Percentiles rank a stretch among this genome's conserved stretches.
Conservation (phyloP, 2,888 invertebrate genomes). For the Eupelmus urozonus region DNA sequence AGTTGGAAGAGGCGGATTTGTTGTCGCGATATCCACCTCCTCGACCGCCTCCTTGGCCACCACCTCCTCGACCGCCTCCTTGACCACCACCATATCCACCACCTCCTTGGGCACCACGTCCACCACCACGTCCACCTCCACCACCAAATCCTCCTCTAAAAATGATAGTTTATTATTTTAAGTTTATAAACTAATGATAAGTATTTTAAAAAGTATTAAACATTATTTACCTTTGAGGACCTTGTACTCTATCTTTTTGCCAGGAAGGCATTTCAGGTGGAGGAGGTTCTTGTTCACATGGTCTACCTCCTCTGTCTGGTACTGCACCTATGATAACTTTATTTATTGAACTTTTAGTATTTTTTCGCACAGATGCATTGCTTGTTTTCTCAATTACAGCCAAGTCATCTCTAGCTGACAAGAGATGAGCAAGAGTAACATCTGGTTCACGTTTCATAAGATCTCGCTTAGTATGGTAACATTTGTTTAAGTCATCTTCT, state of each 20-base stretch:
- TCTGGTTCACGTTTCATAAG: slow-evolving; percentile 80
- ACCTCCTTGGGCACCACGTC: slow-evolving; percentile 64
- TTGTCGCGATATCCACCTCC: slow-evolving; percentile 65
- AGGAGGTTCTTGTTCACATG: slow-evolving; percentile 93
- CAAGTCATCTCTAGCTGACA: slow-evolving; percentile 91
- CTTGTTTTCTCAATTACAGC: slow-evolving; percentile 95
- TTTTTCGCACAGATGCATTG: slow-evolving; percentile 89
- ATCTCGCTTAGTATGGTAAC: slow-evolving; percentile 80
- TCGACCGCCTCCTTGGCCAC: slow-evolving; percentile 65
- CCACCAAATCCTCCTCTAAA: slow-evolving; percentile 69
- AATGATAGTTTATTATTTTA: neutral
- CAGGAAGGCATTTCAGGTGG: slow-evolving; percentile 99
- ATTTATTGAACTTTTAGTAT: slow-evolving; percentile 90
- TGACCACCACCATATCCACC: slow-evolving; percentile 66
- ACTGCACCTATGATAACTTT: slow-evolving; percentile 94
- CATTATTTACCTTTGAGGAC: slow-evolving; percentile 71
- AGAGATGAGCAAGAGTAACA: slow-evolving; percentile 86
- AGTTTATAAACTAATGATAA: neutral
- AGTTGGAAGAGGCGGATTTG: slow-evolving; percentile 66
- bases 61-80: slow-evolving; percentile 68
- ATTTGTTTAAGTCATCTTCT: slow-evolving; percentile 83
- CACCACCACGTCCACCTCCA: slow-evolving; percentile 65
- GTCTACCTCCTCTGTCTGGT: slow-evolving; percentile 96
- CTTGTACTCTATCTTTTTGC: slow-evolving; percentile 84
- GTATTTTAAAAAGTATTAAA: slow-evolving; percentile 3